phyloP scores from a whole-genome alignment of 2,888 invertebrate genomes.

The Ptychoptera albimana region DNA sequence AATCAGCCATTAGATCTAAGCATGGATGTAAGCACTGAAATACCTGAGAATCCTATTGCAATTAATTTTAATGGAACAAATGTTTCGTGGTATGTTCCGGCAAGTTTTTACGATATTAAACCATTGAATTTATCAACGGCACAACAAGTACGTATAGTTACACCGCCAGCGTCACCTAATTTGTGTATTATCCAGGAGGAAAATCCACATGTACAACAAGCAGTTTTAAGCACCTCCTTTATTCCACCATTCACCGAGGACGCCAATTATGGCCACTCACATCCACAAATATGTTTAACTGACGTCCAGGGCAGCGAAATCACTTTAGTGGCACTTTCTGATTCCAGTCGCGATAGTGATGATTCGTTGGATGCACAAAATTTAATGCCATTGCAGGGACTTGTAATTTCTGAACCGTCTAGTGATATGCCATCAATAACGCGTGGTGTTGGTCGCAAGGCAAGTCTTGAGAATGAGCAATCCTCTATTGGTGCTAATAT shows the following conservation, averaged over 20 bases:
- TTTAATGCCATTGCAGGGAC: conserved; percentile 29
- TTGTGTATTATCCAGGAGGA: conserved; percentile 68
- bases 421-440: conserved; percentile 68
- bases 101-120: conserved; percentile 26
- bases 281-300: conserved; percentile 84
- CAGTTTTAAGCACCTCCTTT: background rate
- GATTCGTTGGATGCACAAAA: conserved; percentile 46
- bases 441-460: conserved; percentile 55
- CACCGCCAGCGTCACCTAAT: conserved; percentile 30
- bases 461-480: conserved; percentile 44
- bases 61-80: conserved; percentile 4
- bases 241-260: conserved; percentile 8
- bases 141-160: conserved; percentile 28
- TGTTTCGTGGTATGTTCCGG: conserved; percentile 22
- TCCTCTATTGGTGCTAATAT: conserved; percentile 14
- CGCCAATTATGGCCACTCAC: conserved; percentile 25
- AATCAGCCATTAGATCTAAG: conserved; percentile 29
- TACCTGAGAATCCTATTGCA: conserved; percentile 5
- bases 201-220: conserved; percentile 24
- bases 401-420: conserved; percentile 56
- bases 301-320: conserved; percentile 79
- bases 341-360: conserved; percentile 55
- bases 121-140: conserved; percentile 28
- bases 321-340: conserved; percentile 54
- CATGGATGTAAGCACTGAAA: conserved; percentile 24